Percentiles rank a stretch among this genome's conserved stretches.
These are phyloP conservation scores for Ephialtes manifestator DNA, from an alignment of 2,888 invertebrate species.

Conservation along the genomic window DNA sequence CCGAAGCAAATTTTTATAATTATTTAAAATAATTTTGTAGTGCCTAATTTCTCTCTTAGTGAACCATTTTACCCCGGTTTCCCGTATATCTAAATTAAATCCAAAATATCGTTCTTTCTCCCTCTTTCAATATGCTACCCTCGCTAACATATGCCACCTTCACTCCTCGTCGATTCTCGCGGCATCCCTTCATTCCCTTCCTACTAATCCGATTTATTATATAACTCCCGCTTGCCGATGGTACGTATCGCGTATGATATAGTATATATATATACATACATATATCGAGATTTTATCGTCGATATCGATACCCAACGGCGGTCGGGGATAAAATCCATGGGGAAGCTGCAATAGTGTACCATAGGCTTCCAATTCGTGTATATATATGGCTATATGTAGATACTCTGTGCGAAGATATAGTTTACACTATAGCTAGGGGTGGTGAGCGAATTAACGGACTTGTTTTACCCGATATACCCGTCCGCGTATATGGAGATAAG, in stretches of 20 bases:
- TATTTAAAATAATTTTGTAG: background rate
- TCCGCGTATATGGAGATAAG: constrained; percentile 70
- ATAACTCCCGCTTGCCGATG: constrained; percentile 70
- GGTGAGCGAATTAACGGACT: constrained; percentile 82
- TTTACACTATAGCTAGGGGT: constrained; percentile 25
- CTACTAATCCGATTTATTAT: constrained; percentile 85
- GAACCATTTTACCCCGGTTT: background rate
- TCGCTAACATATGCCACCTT: constrained; percentile 82
- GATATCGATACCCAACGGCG: constrained; percentile 80
- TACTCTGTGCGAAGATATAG: constrained; percentile 1
- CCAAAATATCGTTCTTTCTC: constrained; percentile 54
- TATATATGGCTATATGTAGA: constrained; percentile 20
- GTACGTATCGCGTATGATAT: constrained; percentile 58
- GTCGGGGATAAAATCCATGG: constrained; percentile 65
- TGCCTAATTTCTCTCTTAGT: too few relatives aligned
- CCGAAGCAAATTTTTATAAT: background rate
- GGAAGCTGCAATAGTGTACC: background rate
- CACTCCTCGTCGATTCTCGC: constrained; percentile 70
- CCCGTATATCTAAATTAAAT: constrained; percentile 19
- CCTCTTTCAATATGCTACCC: constrained; percentile 78
- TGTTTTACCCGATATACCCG: constrained; percentile 80
- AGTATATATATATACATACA: constrained; percentile 67
- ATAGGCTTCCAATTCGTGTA: constrained; percentile 18
- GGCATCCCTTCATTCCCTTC: constrained; percentile 73
- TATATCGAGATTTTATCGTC: constrained; percentile 84